Conservation (phyloP, 2,888 invertebrate genomes). For the Drosophila gaucha region DNA sequence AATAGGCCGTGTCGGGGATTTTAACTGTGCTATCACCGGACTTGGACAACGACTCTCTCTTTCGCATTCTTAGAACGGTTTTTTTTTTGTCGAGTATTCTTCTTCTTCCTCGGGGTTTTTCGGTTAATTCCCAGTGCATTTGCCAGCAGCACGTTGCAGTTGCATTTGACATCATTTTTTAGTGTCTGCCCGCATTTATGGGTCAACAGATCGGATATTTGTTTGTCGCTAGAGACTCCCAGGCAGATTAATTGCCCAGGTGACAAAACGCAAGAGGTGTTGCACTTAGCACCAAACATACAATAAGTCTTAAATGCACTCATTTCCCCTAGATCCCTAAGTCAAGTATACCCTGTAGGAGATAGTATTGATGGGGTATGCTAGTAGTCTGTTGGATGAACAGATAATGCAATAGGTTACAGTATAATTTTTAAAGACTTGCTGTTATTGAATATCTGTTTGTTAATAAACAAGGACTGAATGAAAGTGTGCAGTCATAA, state of each 20-base stretch:
- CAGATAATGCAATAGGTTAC: too few relatives aligned
- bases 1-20: slow-evolving; percentile 70
- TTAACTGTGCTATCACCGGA: slow-evolving; percentile 57
- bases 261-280: slow-evolving; percentile 30
- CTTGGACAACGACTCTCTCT: slow-evolving; percentile 34
- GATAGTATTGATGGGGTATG: background rate
- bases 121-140: slow-evolving; percentile 65
- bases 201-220: slow-evolving; percentile 41
- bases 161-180: slow-evolving; percentile 57
- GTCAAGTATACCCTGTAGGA: slow-evolving; percentile 22
- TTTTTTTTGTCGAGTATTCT: slow-evolving; percentile 21
- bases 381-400: background rate
- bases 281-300: slow-evolving; percentile 44
- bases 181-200: slow-evolving; percentile 23
- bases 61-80: slow-evolving; percentile 38
- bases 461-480: too few relatives aligned
- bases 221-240: slow-evolving; percentile 31
- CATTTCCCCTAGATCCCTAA: slow-evolving; percentile 30
- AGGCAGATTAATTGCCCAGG: slow-evolving; percentile 64
- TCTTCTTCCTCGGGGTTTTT: slow-evolving; percentile 4
- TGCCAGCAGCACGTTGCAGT: slow-evolving; percentile 55
- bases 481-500: too few relatives aligned
- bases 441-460: background rate
- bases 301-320: slow-evolving; percentile 33
- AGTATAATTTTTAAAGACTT: too few relatives aligned